Base-by-base conservation (phyloP, 2,888 invertebrate genomes). In the Eupithecia pulchellata region DNA sequence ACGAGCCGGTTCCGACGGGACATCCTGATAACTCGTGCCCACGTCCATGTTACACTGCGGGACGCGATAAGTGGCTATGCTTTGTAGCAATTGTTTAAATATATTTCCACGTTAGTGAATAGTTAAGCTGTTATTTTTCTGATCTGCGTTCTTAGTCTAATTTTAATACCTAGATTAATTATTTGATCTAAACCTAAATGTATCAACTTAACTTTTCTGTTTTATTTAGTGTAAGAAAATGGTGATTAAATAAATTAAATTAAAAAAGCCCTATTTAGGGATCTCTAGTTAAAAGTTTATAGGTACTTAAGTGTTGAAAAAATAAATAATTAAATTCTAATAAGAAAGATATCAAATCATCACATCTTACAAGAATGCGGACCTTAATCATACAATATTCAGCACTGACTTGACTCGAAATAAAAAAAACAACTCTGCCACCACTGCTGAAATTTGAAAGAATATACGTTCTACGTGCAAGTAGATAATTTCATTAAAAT, bases 11-110 rank as follows among this genome's bases (percentile, higher is more conserved):
- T 87, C 91, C 89, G 89, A 88, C 93, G 93, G 93, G 92, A 93
- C 92, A 90, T 94, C 93, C 93, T 93, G 91, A 92, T 93, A 90
- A 91, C 86, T 84, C 87, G 86, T 88, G 90, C 86, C 88, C 86
- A 85, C 86, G 91, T 86, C 89, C 91, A 88, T 82, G 75, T 65
- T 91, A 84, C 90, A 91, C 85, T 84, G 73, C 71, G 9, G 79
- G 81, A 73, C 90, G 2, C 20, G 13, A 25, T 36, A 14, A 34
- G 25, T 61, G 20, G 61, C n/a, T 11, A 25, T 4, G 52, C 11
- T 25, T 20, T 20, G 3, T 42, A 1, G 5, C 5, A 42, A 42
- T n/a, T n/a, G 39, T 39, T 39, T 6, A n/a, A n/a, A n/a, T n/a
- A n/a, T n/a, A n/a, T n/a, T n/a, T n/a, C n/a, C n/a, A n/a, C n/a